Evolutionary conservation across 2,113 vertebrate genomes (phyloP), one percentile per base, ranked within the genome.

Genomic region (Cacatua alba): DNA sequence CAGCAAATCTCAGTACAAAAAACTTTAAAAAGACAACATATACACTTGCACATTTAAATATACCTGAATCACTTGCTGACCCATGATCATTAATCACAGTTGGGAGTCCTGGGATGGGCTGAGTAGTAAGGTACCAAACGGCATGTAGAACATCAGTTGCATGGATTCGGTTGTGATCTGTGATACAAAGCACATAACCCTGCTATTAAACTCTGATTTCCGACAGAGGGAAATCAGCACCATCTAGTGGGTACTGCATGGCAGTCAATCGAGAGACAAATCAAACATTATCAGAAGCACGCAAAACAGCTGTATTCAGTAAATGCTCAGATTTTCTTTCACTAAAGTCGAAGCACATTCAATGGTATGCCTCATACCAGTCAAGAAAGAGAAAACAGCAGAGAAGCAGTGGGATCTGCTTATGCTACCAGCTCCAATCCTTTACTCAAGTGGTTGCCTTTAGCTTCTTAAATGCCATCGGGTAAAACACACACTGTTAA

Each of bases 101-200:
- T 17, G 99, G 98, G 57, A 99, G 98, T 68, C 99, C 99, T 8
- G 99, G 99, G 71, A 99, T 98, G 75, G 99, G 97, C 92, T 99
- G 99, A 1, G 99, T 99, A 48, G 99, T 99, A 49, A 99, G 99
- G 97, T 99, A 99, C 99, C 99, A 99, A 70, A 99, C 99, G 1
- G 99, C 99, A 23, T 99, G 99, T 5, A 99, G 98, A n/a, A 99
- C 99, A 25, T 99, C 99, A 43, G 99, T 99, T 91, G 99, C 99
- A 7, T 99, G 99, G 86, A 99, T 98, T 91, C 99, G 98, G 98
- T 99, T 99, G 96, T 99, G 99, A 98, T 99, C 99, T 99, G 98
- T 18, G 95, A 81, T 20, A 88, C 59, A 55, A 85, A 95, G 17
- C 79, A 89, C 70, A 89, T 2, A 15, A 81, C 4, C 7, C 31